Base-by-base conservation (phyloP, 2,113 vertebrate species). In the Amia ocellicauda region DNA sequence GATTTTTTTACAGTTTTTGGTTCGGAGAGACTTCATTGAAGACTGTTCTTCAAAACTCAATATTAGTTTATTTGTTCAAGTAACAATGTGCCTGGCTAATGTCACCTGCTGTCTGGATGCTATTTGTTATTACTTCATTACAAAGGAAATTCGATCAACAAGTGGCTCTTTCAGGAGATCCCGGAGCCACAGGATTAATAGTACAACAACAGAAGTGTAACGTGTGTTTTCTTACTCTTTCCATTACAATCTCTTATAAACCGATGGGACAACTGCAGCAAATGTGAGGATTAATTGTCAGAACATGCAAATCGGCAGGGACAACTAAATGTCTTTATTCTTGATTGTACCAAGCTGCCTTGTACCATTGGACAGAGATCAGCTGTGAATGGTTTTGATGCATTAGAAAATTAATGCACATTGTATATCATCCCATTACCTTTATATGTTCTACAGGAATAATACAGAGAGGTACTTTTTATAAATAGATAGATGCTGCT, bases 21-120 rank as follows among this genome's bases (percentile, higher is more conserved):
- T 96, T n/a, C 90, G 77, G 56, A 86, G 84, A 0, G 3, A 9
- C 0, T 22, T 83, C 3, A 93, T 97, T 19, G 2, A 27, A 17
- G 80, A 90, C 64, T 96, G 93, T 58, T 1, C 1, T 0, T 0
- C 42, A 4, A 71, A 57, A 71, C 64, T 53, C 58, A 42, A 5
- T 17, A 93, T 98, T 72, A 94, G 91, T 74, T 36, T 94, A 0
- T 94, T 94, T 74, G 14, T 95, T 24, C 94, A 97, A 60, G 3
- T 93, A 22, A 64, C 92, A 0, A 68, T 97, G 80, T 85, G 83
- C 16, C 64, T 96, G 28, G 90, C 93, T 67, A 96, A 98, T 53
- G 10, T 95, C 60, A 96, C 93, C 81, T 93, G 92, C 79, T 96
- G 92, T 57, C 83, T 98, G 27, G 94, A 98, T 3, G 92, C 90